Conservation (phyloP, 1,140 invertebrate genomes). For the Probaryconus sp. region DNA sequence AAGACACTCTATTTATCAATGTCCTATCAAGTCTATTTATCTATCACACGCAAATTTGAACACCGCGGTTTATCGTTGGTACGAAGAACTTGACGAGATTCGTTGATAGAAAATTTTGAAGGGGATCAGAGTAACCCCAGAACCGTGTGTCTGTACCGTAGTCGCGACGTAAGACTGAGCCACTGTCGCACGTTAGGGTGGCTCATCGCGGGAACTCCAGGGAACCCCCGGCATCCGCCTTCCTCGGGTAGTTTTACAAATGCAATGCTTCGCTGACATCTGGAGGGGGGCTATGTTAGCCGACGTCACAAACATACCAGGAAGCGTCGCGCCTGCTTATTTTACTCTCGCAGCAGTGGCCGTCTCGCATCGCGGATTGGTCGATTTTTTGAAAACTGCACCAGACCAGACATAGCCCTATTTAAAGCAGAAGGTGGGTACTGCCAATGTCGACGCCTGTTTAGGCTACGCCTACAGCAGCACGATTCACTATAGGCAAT, state of each 20-base stretch:
- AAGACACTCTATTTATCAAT: too few relatives aligned
- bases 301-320: slow-evolving; percentile 58
- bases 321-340: slow-evolving; percentile 72
- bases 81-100: not conserved
- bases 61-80: not conserved
- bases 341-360: slow-evolving; percentile 75
- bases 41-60: too few relatives aligned
- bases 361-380: slow-evolving; percentile 78
- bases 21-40: too few relatives aligned
- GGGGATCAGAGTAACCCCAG: slow-evolving; percentile 55
- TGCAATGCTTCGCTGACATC: slow-evolving; percentile 50
- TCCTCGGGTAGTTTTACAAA: slow-evolving; percentile 57
- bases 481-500: slow-evolving; percentile 68
- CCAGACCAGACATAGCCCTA: slow-evolving; percentile 77
- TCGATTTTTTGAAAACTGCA: slow-evolving; percentile 75
- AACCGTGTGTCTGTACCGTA: slow-evolving; percentile 71
- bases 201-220: slow-evolving; percentile 68
- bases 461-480: slow-evolving; percentile 70
- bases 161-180: slow-evolving; percentile 78
- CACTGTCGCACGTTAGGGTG: slow-evolving; percentile 71
- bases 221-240: slow-evolving; percentile 66
- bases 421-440: slow-evolving; percentile 72
- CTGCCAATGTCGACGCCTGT: slow-evolving; percentile 69
- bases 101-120: slow-evolving; percentile 9
- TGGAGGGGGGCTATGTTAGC: slow-evolving; percentile 41